A percentile compares a stretch with the other conserved stretches of the same genome.
Conservation (phyloP, 2,113 vertebrate species). For the Brachionichthys hirsutus region DNA sequence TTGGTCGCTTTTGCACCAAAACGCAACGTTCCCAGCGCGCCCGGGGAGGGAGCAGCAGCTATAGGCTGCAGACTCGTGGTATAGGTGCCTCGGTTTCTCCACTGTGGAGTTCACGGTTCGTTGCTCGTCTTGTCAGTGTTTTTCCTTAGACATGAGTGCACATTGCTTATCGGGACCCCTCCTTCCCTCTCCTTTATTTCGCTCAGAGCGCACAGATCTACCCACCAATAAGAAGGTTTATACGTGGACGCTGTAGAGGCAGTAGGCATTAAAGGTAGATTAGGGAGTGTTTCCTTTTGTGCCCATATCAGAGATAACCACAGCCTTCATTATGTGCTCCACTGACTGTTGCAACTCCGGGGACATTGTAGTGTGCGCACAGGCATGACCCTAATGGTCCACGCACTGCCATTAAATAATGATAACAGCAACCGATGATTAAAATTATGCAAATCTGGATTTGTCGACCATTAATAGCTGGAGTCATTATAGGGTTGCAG, state of each 20-base stretch:
- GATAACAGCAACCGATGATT: conserved; percentile 68
- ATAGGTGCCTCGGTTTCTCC: conserved; percentile 85
- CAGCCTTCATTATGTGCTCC: conserved; percentile 74
- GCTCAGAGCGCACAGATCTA: conserved; percentile 52
- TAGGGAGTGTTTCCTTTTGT: conserved; percentile 71
- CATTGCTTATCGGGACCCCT: conserved; percentile 85
- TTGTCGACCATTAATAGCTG: conserved; percentile 54
- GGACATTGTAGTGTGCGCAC: conserved; percentile 65
- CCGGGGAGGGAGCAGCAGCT: conserved; percentile 65
- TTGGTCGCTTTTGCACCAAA: conserved; percentile 41
- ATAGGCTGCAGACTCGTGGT: conserved; percentile 45
- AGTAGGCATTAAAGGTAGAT: conserved; percentile 68
- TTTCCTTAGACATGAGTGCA: conserved; percentile 92
- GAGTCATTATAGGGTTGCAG: conserved; percentile 34
- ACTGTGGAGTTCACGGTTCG: conserved; percentile 87
- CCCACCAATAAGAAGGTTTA: conserved; percentile 41
- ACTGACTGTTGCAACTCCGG: conserved; percentile 67
- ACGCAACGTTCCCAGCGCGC: conserved; percentile 30
- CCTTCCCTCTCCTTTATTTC: conserved; percentile 37
- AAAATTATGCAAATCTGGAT: conserved; percentile 70
- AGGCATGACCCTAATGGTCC: conserved; percentile 73
- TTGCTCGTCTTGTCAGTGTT: conserved; percentile 93
- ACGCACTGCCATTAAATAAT: conserved; percentile 69
- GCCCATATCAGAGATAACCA: conserved; percentile 70
- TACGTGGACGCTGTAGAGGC: conserved; percentile 46